These are phyloP conservation scores for Leptogaster cylindrica DNA, from an alignment of 2,888 invertebrate species.

Conservation along the genomic window DNA sequence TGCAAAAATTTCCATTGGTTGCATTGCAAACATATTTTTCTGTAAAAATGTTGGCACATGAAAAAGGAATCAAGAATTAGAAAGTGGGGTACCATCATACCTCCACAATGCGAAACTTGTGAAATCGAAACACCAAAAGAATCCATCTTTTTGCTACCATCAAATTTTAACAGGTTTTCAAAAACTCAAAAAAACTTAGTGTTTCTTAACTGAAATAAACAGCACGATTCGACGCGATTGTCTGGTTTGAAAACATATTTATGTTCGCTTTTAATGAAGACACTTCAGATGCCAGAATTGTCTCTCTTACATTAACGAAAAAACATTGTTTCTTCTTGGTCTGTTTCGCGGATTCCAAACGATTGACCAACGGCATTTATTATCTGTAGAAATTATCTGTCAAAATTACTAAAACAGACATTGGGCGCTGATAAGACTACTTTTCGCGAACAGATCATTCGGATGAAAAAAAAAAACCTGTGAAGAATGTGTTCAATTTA, in stretches of 20 bases:
- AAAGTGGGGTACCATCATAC: too few relatives aligned
- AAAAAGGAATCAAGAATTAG: too few relatives aligned
- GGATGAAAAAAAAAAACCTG: slow-evolving; percentile 27
- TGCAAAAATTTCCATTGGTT: too few relatives aligned
- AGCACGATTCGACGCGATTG: slow-evolving; percentile 12
- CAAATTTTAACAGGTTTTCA: slow-evolving; percentile 25
- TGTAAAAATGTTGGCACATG: too few relatives aligned
- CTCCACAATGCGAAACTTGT: slow-evolving; percentile 21
- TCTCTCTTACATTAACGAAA: background rate
- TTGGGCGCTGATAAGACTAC: slow-evolving; percentile 47
- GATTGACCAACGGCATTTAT: slow-evolving; percentile 41
- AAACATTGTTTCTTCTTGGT: too few relatives aligned
- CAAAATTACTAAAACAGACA: slow-evolving; percentile 49
- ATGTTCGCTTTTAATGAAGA: slow-evolving; percentile 43
- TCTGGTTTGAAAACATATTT: slow-evolving; percentile 18
- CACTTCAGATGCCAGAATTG: slow-evolving; percentile 23
- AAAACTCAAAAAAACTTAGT: slow-evolving; percentile 2
- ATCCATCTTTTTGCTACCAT: slow-evolving; percentile 14
- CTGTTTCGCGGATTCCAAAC: too few relatives aligned
- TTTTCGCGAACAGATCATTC: slow-evolving; percentile 43
- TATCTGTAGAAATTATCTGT: slow-evolving; percentile 50
- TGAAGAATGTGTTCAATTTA: slow-evolving; percentile 44
- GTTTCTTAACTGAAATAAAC: slow-evolving; percentile 1
- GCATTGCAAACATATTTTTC: too few relatives aligned
- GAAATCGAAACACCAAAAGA: slow-evolving; percentile 28